These are phyloP conservation scores for Hydrotaea cyrtoneurina DNA, from an alignment of 2,888 invertebrate genomes.

Conservation along the genomic window DNA sequence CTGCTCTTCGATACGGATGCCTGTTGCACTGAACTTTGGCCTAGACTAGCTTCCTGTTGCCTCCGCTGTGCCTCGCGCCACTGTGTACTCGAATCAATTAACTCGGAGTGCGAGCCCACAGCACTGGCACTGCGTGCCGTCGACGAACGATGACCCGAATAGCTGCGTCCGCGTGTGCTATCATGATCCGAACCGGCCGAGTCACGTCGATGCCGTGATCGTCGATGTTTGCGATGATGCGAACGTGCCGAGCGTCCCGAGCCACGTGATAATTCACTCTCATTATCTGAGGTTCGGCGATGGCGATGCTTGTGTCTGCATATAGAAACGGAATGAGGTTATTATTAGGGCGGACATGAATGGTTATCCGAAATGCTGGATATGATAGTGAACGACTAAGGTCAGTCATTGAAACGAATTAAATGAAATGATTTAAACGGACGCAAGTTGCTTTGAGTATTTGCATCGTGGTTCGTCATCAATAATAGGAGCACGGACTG, in stretches of 20 bases:
- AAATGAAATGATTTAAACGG: too few species aligned
- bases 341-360: neutral
- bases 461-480: too few species aligned
- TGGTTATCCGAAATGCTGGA: too few species aligned
- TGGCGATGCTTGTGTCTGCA: slow-evolving; percentile 89
- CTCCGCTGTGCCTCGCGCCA: slow-evolving; percentile 93
- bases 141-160: slow-evolving; percentile 80
- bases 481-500: too few species aligned
- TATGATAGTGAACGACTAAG: too few species aligned
- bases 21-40: slow-evolving; percentile 84
- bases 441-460: too few species aligned
- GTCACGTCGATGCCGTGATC: slow-evolving; percentile 86
- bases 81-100: slow-evolving; percentile 93
- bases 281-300: slow-evolving; percentile 92
- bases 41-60: slow-evolving; percentile 83
- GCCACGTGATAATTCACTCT: slow-evolving; percentile 93
- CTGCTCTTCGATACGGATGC: slow-evolving; percentile 86
- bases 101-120: slow-evolving; percentile 81
- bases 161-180: slow-evolving; percentile 82
- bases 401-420: too few species aligned
- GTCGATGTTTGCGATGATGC: slow-evolving; percentile 88
- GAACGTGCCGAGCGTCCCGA: slow-evolving; percentile 90
- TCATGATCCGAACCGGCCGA: slow-evolving; percentile 86
- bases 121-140: slow-evolving; percentile 80
- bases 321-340: neutral